Conservation (phyloP, 1,140 invertebrate species). For the Hestina assimilis region DNA sequence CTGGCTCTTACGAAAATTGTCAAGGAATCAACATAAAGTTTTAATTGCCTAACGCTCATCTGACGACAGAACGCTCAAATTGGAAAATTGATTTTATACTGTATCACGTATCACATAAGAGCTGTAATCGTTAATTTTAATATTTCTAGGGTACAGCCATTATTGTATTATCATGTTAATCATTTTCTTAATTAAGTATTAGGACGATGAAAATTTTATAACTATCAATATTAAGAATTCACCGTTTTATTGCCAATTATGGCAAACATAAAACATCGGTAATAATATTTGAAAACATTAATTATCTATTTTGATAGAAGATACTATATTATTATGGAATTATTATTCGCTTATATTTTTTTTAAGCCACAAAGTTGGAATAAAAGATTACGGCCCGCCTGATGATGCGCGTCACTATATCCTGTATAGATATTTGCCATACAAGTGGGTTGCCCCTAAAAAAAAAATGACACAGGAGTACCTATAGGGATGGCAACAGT, state of each 20-base stretch:
- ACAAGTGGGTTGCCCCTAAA: too few relatives aligned
- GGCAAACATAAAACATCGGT: conserved; percentile 6
- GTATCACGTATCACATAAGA: background rate
- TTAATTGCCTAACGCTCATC: conserved; percentile 60
- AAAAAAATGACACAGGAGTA: too few relatives aligned
- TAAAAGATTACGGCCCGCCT: too few relatives aligned
- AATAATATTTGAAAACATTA: conserved; percentile 2
- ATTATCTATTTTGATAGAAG: background rate
- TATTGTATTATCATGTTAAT: conserved; percentile 21
- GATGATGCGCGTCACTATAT: too few relatives aligned
- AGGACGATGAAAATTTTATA: conserved; percentile 10
- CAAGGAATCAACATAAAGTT: conserved; percentile 69
- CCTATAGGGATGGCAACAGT: too few relatives aligned
- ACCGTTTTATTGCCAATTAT: conserved; percentile 20
- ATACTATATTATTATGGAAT: background rate
- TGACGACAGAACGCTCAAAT: conserved; percentile 24
- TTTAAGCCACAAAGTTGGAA: too few relatives aligned
- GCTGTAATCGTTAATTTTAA: background rate
- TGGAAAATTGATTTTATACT: background rate
- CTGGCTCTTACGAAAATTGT: conserved; percentile 32
- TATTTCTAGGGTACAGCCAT: background rate
- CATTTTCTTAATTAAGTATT: conserved; percentile 21
- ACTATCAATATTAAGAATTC: conserved; percentile 5
- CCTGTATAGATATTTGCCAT: too few relatives aligned
- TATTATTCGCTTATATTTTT: too few relatives aligned